Percentiles rank a stretch among this genome's conserved stretches.
phyloP scores from a whole-genome alignment of 1,140 invertebrate species.

The Lepidurus arcticus region DNA sequence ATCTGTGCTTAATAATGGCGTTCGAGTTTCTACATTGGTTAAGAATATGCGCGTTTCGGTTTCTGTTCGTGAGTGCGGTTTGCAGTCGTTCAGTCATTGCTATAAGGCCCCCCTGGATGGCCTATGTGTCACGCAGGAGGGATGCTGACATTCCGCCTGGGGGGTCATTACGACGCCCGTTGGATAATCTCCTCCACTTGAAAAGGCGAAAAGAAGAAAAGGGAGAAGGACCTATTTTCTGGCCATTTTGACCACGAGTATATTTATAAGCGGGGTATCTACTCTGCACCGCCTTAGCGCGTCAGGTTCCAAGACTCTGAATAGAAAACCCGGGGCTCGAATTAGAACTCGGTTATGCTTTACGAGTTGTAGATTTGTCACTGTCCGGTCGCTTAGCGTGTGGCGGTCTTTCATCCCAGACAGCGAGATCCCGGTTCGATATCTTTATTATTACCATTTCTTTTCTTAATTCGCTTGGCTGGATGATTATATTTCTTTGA shows the following conservation, averaged over 20 bases:
- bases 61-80: conserved; percentile 21
- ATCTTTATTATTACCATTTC: conserved; percentile 13
- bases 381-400: conserved; percentile 20
- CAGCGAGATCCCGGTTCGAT: conserved; percentile 11
- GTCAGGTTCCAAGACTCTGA: conserved; percentile 8
- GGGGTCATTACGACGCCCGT: conserved; percentile 20
- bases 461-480: not conserved
- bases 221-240: not conserved
- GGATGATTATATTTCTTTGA: not conserved
- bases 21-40: conserved; percentile 16
- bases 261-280: not conserved
- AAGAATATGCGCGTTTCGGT: conserved; percentile 14
- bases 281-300: not conserved
- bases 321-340: conserved; percentile 12
- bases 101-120: not conserved
- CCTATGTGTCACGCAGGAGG: conserved; percentile 20
- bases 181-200: conserved; percentile 2
- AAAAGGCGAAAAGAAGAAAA: not conserved
- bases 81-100: conserved; percentile 16
- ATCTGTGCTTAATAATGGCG: conserved; percentile 14
- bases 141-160: conserved; percentile 20
- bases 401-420: conserved; percentile 2
- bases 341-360: conserved; percentile 22
- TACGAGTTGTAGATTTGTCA: conserved; percentile 15
- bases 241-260: conserved; percentile 10